Conservation (phyloP, 2,797 vertebrate species). For the Ctenopoma multispine region DNA sequence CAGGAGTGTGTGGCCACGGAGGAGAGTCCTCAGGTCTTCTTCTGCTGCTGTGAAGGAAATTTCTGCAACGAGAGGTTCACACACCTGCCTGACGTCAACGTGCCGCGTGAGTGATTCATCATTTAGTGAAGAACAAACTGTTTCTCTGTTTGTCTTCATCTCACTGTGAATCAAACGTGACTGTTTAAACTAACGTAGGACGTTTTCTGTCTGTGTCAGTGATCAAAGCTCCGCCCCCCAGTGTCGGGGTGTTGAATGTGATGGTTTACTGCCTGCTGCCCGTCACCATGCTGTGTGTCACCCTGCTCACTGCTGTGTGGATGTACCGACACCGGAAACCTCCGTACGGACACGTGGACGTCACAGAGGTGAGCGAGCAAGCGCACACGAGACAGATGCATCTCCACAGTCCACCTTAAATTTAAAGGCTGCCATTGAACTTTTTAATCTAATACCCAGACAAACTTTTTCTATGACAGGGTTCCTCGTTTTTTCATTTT, state of each 20-base stretch:
- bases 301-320: slow-evolving; percentile 92
- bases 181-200: neutral
- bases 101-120: slow-evolving; percentile 83
- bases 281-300: slow-evolving; percentile 87
- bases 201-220: slow-evolving; percentile 72
- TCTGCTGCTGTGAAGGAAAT: slow-evolving; percentile 98
- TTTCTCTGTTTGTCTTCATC: neutral
- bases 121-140: too few relatives aligned
- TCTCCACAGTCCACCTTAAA: neutral
- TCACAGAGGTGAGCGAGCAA: slow-evolving; percentile 75
- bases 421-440: too few relatives aligned
- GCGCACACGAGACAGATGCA: slow-evolving; percentile 5
- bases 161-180: too few relatives aligned
- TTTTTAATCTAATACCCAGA: too few relatives aligned
- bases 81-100: slow-evolving; percentile 88
- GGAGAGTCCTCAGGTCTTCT: slow-evolving; percentile 96
- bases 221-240: slow-evolving; percentile 86
- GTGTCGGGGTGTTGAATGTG: slow-evolving; percentile 85
- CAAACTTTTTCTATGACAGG: too few relatives aligned
- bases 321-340: slow-evolving; percentile 94
- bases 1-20: slow-evolving; percentile 95
- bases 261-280: slow-evolving; percentile 92
- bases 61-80: slow-evolving; percentile 95
- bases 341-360: slow-evolving; percentile 94
- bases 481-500: too few relatives aligned